phyloP scores from a whole-genome alignment of 1,140 invertebrate species.

The Drosophila lini region DNA sequence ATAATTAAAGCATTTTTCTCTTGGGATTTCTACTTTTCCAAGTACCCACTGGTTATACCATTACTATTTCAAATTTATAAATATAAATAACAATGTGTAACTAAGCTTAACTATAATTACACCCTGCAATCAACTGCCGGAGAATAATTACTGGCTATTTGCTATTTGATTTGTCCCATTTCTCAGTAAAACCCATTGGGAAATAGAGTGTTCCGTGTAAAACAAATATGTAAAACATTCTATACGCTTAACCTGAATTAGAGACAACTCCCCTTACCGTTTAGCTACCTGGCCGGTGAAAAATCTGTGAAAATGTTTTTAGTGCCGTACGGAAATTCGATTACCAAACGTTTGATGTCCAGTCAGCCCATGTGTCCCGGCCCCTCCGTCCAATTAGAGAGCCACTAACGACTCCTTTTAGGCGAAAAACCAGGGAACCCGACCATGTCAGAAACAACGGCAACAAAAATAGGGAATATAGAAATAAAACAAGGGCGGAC shows the following conservation, averaged over 20 bases:
- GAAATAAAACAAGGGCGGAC: constrained; percentile 15
- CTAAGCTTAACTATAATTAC: neutral
- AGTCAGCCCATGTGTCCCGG: constrained; percentile 6
- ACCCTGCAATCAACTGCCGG: neutral
- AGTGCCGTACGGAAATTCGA: constrained; percentile 41
- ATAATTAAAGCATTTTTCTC: neutral
- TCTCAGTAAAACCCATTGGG: neutral
- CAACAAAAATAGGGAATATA: neutral
- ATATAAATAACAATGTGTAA: neutral
- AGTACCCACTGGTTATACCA: accelerated
- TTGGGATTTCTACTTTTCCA: neutral
- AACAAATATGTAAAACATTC: constrained; percentile 35
- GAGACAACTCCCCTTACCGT: neutral
- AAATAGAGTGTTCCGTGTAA: constrained; percentile 11
- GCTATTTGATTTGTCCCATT: neutral
- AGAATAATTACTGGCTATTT: neutral
- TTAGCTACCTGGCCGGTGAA: constrained; percentile 3
- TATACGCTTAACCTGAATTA: constrained; percentile 7
- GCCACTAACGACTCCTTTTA: constrained; percentile 50
- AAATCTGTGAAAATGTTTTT: constrained; percentile 53
- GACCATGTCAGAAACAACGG: neutral
- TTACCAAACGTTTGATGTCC: constrained; percentile 47
- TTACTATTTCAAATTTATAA: neutral
- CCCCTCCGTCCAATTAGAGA: constrained; percentile 32
- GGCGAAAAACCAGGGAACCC: constrained; percentile 21